Conservation (phyloP, 2,888 invertebrate genomes). For the Diaphora mendica region DNA sequence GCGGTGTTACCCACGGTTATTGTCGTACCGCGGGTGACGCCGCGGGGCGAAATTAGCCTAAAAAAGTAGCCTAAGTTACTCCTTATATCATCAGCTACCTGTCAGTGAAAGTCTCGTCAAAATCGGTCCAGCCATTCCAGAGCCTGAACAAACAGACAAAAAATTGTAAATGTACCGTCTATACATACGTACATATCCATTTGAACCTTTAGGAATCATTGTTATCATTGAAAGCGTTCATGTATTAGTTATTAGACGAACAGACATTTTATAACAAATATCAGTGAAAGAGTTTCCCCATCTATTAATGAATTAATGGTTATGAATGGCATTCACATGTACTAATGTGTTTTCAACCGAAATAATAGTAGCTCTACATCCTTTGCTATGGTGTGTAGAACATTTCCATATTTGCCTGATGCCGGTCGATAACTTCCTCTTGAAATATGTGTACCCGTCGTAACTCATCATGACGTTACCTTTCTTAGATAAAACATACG, state of each 20-base stretch:
- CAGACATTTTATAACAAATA: background rate
- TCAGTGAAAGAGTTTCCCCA: background rate
- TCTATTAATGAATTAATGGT: background rate
- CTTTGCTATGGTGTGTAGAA: conserved; percentile 14
- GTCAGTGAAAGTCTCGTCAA: too few species aligned
- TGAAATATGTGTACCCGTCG: conserved; percentile 17
- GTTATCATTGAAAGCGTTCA: background rate
- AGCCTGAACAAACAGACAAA: too few species aligned
- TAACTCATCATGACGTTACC: conserved; percentile 23
- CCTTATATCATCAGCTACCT: too few species aligned
- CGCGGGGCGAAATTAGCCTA: too few species aligned
- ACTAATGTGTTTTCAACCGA: conserved; percentile 3
- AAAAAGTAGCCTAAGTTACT: too few species aligned
- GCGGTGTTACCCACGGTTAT: too few species aligned
- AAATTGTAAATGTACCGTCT: too few species aligned
- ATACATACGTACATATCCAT: too few species aligned
- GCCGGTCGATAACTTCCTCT: conserved; percentile 1
- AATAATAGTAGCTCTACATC: conserved; percentile 7
- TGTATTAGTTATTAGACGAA: background rate
- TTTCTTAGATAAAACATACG: conserved; percentile 8
- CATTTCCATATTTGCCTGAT: conserved; percentile 9
- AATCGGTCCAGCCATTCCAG: too few species aligned
- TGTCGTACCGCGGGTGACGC: too few species aligned
- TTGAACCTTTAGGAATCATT: background rate
- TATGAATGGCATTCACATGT: background rate